phyloP scores from a whole-genome alignment of 2,888 invertebrate genomes.

The Acanthoscelides obtectus region DNA sequence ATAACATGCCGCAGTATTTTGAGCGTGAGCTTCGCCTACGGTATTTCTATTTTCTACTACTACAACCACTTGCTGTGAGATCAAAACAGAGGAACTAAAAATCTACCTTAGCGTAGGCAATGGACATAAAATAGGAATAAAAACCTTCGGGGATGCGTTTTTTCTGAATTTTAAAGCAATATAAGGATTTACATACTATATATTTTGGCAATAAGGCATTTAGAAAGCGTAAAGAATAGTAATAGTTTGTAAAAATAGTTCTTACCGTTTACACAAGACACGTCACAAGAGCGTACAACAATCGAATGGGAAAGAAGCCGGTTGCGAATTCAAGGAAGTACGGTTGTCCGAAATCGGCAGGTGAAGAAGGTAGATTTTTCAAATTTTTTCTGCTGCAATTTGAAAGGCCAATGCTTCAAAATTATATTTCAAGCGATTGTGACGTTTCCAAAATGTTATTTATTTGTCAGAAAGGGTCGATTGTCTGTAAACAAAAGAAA shows the following conservation, averaged over 20 bases:
- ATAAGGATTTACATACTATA: background rate
- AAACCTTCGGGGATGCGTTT: background rate
- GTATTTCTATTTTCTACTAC: background rate
- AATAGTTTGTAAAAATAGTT: slow-evolving; percentile 16
- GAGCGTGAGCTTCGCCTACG: background rate
- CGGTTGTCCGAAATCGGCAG: slow-evolving; percentile 28
- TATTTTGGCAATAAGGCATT: background rate
- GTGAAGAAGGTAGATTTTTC: slow-evolving; percentile 33
- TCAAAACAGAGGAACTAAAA: background rate
- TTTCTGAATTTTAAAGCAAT: background rate
- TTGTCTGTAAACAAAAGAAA: slow-evolving; percentile 24
- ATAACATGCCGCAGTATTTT: background rate
- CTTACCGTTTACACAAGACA: slow-evolving; percentile 44
- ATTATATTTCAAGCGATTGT: slow-evolving; percentile 14
- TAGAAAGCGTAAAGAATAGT: background rate
- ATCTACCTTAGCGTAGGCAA: background rate
- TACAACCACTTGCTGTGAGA: background rate
- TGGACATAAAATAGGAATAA: background rate
- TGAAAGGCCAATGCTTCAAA: slow-evolving; percentile 11
- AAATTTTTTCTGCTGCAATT: slow-evolving; percentile 28
- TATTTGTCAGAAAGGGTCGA: slow-evolving; percentile 20
- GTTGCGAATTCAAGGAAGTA: slow-evolving; percentile 39
- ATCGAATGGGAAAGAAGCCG: slow-evolving; percentile 46
- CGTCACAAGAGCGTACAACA: slow-evolving; percentile 44
- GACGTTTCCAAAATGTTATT: slow-evolving; percentile 20